These are phyloP conservation scores for Rallus limicola DNA, from an alignment of 2,113 vertebrate genomes.

Conservation along the genomic window DNA sequence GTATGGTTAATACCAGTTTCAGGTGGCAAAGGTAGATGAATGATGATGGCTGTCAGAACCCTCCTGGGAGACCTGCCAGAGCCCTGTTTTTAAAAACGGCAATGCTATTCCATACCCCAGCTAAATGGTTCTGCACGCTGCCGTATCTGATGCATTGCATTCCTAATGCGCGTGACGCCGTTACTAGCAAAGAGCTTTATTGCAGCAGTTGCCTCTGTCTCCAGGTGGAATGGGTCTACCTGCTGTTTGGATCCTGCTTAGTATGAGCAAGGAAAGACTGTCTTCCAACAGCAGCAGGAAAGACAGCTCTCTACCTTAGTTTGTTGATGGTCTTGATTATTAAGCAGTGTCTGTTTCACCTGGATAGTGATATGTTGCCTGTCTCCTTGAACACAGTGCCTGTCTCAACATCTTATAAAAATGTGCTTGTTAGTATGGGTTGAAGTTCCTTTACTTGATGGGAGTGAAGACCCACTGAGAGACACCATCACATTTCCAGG, in stretches of 20 bases:
- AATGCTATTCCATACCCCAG: conserved; percentile 45
- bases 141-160: conserved; percentile 3
- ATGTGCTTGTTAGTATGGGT: background rate
- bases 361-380: conserved; percentile 12
- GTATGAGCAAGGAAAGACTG: background rate
- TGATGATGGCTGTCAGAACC: conserved; percentile 35
- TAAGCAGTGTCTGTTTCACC: background rate
- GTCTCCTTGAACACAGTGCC: background rate
- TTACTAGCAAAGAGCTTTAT: conserved; percentile 46
- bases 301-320: conserved; percentile 34
- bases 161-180: conserved; percentile 3
- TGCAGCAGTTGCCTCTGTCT: background rate
- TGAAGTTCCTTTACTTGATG: conserved; percentile 17
- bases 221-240: background rate
- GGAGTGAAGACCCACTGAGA: conserved; percentile 3
- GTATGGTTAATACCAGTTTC: conserved; percentile 27
- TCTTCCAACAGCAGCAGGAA: background rate
- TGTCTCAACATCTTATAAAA: background rate
- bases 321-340: conserved; percentile 31
- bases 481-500: conserved; percentile 1
- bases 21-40: conserved; percentile 26
- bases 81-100: conserved; percentile 33
- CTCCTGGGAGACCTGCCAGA: conserved; percentile 22
- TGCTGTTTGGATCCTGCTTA: background rate
- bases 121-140: conserved; percentile 23